Evolutionary conservation across 2,113 vertebrate species (phyloP).

Genomic region (Cisticola juncidis): DNA sequence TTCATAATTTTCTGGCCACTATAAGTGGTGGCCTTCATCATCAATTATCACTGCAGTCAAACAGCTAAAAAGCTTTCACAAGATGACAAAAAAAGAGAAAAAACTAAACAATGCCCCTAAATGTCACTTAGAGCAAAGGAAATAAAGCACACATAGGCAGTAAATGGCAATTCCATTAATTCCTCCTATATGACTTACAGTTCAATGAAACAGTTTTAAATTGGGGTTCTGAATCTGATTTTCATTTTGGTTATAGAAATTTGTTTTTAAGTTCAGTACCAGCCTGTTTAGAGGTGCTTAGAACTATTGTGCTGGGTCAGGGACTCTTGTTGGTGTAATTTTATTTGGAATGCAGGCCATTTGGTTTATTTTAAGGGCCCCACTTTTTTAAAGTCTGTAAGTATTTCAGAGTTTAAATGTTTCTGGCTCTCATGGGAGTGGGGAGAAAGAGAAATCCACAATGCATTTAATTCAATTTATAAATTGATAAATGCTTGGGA

Average conservation of each 20-base stretch:
- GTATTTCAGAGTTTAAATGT: background rate
- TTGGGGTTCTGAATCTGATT: background rate
- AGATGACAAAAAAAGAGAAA: background rate
- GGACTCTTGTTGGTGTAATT: background rate
- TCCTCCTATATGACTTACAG: background rate
- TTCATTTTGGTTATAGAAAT: background rate
- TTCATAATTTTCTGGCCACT: background rate
- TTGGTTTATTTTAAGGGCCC: background rate
- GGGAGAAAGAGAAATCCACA: background rate
- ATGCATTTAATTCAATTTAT: background rate
- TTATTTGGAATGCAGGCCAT: background rate
- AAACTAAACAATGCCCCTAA: rapidly evolving
- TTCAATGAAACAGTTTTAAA: background rate
- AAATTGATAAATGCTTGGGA: background rate
- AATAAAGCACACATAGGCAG: background rate
- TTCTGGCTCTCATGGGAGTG: background rate
- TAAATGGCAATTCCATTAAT: background rate
- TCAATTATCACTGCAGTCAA: background rate
- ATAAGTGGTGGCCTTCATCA: background rate
- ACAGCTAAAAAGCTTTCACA: background rate
- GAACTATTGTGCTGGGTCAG: background rate
- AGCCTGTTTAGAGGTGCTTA: background rate
- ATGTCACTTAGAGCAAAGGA: background rate
- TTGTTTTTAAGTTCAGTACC: background rate
- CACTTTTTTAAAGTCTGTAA: background rate